phyloP scores from a whole-genome alignment of 2,888 invertebrate species.

The Fragum sueziense region DNA sequence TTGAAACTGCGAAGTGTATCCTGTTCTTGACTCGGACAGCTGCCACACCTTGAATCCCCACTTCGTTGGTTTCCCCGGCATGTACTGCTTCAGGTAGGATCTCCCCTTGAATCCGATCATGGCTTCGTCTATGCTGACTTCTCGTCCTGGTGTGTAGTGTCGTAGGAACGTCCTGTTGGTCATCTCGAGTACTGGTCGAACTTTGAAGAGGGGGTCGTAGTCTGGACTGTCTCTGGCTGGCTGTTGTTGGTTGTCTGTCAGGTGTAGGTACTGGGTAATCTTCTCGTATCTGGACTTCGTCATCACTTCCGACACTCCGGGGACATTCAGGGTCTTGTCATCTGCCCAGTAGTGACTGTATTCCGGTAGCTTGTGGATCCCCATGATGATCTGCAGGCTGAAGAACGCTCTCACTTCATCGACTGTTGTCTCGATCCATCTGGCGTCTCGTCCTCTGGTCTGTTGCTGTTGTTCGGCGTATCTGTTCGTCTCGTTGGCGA shows the following conservation, averaged over 20 bases:
- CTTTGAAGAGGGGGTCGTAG: conserved; percentile 37
- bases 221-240: conserved; percentile 19
- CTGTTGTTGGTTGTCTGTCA: too few species aligned
- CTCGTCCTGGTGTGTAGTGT: conserved; percentile 19
- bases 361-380: conserved; percentile 20
- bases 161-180: too few species aligned
- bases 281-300: conserved; percentile 19
- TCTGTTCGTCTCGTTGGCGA: conserved; percentile 16
- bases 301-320: conserved; percentile 17
- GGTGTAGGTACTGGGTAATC: conserved; percentile 24
- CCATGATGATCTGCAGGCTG: conserved; percentile 30
- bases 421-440: conserved; percentile 22
- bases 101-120: conserved; percentile 53
- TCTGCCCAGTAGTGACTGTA: conserved; percentile 26
- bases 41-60: too few species aligned
- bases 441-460: neutral
- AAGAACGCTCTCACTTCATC: conserved; percentile 40
- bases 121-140: conserved; percentile 36
- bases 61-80: conserved; percentile 36
- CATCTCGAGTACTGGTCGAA: too few species aligned
- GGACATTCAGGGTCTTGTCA: conserved; percentile 17
- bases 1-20: conserved; percentile 20
- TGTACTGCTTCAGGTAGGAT: conserved; percentile 32
- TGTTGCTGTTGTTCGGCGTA: conserved; percentile 23
- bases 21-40: too few species aligned